Conservation (phyloP, 1,140 invertebrate genomes). For the Drosophila nasuta region DNA sequence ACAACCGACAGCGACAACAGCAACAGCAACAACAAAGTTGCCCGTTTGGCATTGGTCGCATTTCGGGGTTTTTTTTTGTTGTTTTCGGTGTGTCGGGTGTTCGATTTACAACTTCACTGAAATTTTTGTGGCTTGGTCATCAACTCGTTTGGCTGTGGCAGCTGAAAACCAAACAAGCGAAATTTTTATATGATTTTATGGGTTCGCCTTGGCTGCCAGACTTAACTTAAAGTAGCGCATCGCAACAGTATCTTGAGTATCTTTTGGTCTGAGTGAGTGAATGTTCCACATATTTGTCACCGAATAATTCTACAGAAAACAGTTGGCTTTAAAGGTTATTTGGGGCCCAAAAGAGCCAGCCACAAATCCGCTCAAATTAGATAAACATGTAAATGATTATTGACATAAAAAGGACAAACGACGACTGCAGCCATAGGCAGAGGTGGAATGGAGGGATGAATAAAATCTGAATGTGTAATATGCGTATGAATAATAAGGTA, state of each 20-base stretch:
- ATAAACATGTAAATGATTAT: constrained; percentile 80
- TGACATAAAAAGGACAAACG: constrained; percentile 61
- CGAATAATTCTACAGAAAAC: constrained; percentile 44
- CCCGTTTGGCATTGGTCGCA: constrained; percentile 62
- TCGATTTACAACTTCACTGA: constrained; percentile 66
- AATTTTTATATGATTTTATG: constrained; percentile 48
- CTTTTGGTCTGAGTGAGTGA: constrained; percentile 8
- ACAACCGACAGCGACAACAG: constrained; percentile 17
- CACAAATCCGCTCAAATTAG: constrained; percentile 67
- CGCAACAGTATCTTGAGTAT: constrained; percentile 16
- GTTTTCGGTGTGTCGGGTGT: constrained; percentile 25
- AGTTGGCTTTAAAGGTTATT: constrained; percentile 28
- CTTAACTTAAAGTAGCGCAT: constrained; percentile 51
- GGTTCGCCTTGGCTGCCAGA: constrained; percentile 31
- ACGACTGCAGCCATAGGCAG: neutral
- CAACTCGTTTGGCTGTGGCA: constrained; percentile 64
- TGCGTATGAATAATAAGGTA: constrained; percentile 78
- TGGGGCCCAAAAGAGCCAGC: constrained; percentile 3
- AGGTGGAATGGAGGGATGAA: constrained; percentile 27
- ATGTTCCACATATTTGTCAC: constrained; percentile 47
- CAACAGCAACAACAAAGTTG: constrained; percentile 54
- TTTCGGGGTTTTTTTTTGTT: constrained; percentile 38
- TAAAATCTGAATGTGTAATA: constrained; percentile 75
- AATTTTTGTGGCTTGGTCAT: constrained; percentile 71
- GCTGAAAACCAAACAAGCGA: constrained; percentile 34